Evolutionary conservation across 2,113 vertebrate species (phyloP), one percentile per base, ranked within the genome.

Genomic region (Ahaetulla prasina): DNA sequence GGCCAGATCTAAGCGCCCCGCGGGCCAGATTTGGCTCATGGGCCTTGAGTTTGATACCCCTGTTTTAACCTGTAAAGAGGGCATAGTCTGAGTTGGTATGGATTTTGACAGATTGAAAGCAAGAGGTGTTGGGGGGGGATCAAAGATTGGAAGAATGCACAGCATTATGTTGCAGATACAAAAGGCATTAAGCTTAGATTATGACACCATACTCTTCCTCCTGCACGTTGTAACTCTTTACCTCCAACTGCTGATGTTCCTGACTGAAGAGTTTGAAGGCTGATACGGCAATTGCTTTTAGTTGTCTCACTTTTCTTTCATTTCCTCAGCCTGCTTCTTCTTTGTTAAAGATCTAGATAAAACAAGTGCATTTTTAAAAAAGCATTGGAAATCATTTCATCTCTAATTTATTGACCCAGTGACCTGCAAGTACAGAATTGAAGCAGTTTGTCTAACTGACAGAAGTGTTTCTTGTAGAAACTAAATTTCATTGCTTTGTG

Each of bases 221-320:
- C 35, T 80, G n/a, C 35, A 80, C 68, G 8, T 74, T 80, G n/a
- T 39, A 39, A 39, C 0, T 39, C 35, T 39, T 39, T 80, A 39
- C 7, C n/a, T 80, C 35, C 68, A 80, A 35, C 68, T 39, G 68
- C 35, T 80, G 18, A 80, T 39, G 68, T 7, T 80, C 68, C 7
- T 80, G 68, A 39, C 68, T 80, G 16, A 80, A 80, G 35, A 80
- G 68, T 35, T 80, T 80, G 68, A 74, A 74, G 68, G 16, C 68
- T 74, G 35, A 39, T 80, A 80, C 18, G 68, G 22, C 16, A 80
- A 20, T 80, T 80, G 35, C 0, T 93, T 47, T 92, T 94, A 92
- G 94, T 95, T 91, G 55, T 94, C 93, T 92, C 91, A 55, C 90
- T 94, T 93, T 35, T 88, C 92, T 80, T 20, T 92, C 87, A 93